Evolutionary conservation across 2,797 vertebrate species (phyloP), one percentile per base, ranked within the genome.

Genomic region (Ctenopoma multispine): DNA sequence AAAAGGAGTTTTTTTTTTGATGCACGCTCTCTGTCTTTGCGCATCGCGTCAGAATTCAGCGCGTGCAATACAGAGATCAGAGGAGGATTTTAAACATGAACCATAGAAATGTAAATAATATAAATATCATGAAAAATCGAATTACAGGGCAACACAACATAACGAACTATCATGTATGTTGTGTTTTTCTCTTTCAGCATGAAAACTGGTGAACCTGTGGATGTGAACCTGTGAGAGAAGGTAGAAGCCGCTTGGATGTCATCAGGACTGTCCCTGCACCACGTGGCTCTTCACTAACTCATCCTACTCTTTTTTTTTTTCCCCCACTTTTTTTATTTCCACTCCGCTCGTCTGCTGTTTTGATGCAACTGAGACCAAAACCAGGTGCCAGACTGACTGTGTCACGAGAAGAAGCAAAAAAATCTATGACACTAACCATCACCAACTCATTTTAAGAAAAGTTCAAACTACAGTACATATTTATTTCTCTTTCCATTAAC

Each of bases 341-440:
- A 36, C 4, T 3, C 27, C 21, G 59, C 76, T 74, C 29, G 18
- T 69, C 65, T 3, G 18, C 41, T 18, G 43, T 75, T 76, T 75
- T 78, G 48, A 80, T 75, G 55, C 24, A 41, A 77, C 70, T 68
- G 0, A 84, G 78, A 92, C 90, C 87, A 87, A 92, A 92, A 89
- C 77, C 84, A 65, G 80, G 86, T 82, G 89, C 90, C 91, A 90
- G 89, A 89, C 87, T 48, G 85, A 93, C 89, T 85, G 89, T 87
- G 90, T 89, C 75, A 59, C 87, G 59, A 83, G 43, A 85, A 72
- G 60, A 89, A 86, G 85, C 80, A 90, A 88, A 88, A 87, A 86
- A 84, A 59, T 31, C 57, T 14, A 21, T 18, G 11, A 21, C 54
- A 69, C n/a, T 6, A 17, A 23, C 51, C 44, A 13, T 54, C 54